Percentiles rank a stretch among this genome's conserved stretches.
These are phyloP conservation scores for Propithecus deckenii DNA, from an alignment of 2,797 vertebrate genomes.

Conservation along the genomic window DNA sequence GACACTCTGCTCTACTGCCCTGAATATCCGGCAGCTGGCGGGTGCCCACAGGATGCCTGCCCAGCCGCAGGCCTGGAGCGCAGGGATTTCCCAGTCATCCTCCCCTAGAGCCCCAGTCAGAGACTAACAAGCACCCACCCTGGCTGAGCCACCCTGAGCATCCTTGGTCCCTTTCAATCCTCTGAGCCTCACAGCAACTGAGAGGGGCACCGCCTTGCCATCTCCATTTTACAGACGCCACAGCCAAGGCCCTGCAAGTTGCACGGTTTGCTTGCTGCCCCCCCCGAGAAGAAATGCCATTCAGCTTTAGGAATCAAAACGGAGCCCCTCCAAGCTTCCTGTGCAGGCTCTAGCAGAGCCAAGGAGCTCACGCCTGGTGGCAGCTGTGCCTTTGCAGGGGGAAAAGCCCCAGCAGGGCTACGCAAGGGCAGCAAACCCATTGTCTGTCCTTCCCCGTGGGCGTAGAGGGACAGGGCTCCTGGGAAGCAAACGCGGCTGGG, in stretches of 20 bases:
- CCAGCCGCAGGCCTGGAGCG: rapidly evolving
- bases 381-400: not conserved
- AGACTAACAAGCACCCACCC: not conserved
- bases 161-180: not conserved
- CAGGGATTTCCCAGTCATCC: not conserved
- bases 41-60: not conserved
- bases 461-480: not conserved
- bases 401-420: not conserved
- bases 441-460: not conserved
- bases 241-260: not conserved
- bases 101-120: not conserved
- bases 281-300: not conserved
- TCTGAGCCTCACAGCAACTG: not conserved
- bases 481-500: not conserved
- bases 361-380: not conserved
- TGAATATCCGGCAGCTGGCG: not conserved
- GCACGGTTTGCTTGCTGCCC: not conserved
- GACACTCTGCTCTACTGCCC: not conserved
- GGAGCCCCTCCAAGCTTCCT: not conserved
- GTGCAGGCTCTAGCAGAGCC: not conserved
- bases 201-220: rapidly evolving
- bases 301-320: not conserved
- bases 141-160: not conserved
- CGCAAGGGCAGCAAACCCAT: not conserved
- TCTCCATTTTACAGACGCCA: not conserved